Evolutionary conservation across 2,113 vertebrate genomes (phyloP).

Genomic region (Harpagus bidentatus): DNA sequence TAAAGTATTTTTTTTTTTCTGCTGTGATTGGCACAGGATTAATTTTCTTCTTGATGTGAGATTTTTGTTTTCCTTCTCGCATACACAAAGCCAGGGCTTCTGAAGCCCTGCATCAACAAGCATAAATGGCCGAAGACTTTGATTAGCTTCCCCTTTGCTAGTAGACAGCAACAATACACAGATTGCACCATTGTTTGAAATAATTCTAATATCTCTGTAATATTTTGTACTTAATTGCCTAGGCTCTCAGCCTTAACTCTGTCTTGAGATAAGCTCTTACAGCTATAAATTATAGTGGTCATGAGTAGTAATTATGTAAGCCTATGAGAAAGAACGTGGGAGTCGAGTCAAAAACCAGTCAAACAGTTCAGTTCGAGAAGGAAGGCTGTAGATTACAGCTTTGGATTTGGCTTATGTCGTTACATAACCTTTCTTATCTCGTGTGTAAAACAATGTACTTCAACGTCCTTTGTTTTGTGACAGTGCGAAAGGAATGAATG

Average conservation of each 20-base stretch:
- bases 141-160: background rate
- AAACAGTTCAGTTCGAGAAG: background rate
- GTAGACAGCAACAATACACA: background rate
- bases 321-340: background rate
- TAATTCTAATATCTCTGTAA: background rate
- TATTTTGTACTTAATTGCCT: background rate
- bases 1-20: background rate
- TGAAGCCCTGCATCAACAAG: background rate
- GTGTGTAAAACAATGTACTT: background rate
- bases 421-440: background rate
- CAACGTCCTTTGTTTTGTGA: background rate
- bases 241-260: background rate
- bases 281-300: constrained; percentile 17
- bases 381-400: background rate
- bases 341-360: background rate
- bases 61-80: background rate
- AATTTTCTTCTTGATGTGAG: background rate
- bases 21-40: background rate
- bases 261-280: background rate
- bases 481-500: background rate
- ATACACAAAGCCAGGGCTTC: background rate
- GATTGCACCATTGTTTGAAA: background rate
- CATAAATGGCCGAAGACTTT: background rate
- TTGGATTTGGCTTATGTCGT: background rate
- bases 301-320: background rate